A percentile compares a stretch with the other conserved stretches of the same genome.
These are phyloP conservation scores for Nomada flava DNA, from an alignment of 2,888 invertebrate species.

Conservation along the genomic window DNA sequence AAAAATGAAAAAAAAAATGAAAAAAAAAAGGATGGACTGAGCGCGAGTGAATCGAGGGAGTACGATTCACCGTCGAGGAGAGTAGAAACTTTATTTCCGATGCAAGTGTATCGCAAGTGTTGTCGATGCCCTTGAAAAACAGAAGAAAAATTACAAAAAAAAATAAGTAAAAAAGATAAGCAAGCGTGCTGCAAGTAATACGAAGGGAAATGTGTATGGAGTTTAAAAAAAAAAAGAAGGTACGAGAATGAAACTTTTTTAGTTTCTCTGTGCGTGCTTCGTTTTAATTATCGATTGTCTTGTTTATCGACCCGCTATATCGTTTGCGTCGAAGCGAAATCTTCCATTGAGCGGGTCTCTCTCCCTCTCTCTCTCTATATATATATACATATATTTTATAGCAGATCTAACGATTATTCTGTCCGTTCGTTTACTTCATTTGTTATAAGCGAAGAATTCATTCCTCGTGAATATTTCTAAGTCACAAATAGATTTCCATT, in stretches of 20 bases:
- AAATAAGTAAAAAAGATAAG: conserved; percentile 16
- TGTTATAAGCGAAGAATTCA: conserved; percentile 17
- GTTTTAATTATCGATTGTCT: conserved; percentile 24
- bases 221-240: not conserved
- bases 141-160: not conserved
- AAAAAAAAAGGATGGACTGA: conserved; percentile 20
- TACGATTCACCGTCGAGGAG: conserved; percentile 22
- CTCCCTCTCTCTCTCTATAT: not conserved
- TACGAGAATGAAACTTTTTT: conserved; percentile 15
- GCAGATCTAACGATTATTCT: conserved; percentile 14
- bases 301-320: conserved; percentile 9
- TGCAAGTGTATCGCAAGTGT: conserved; percentile 12
- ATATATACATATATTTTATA: not conserved
- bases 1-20: conserved; percentile 10
- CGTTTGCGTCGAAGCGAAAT: conserved; percentile 3
- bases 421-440: conserved; percentile 34
- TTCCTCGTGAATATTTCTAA: conserved; percentile 18
- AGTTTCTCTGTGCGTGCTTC: conserved; percentile 43
- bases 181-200: conserved; percentile 21
- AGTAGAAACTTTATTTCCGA: conserved; percentile 38
- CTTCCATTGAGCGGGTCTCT: conserved; percentile 13
- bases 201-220: not conserved
- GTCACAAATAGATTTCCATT: conserved; percentile 26
- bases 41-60: conserved; percentile 47
- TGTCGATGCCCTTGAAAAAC: conserved; percentile 21